Conservation (phyloP, 1,140 invertebrate species). For the Plectus sambesii region DNA sequence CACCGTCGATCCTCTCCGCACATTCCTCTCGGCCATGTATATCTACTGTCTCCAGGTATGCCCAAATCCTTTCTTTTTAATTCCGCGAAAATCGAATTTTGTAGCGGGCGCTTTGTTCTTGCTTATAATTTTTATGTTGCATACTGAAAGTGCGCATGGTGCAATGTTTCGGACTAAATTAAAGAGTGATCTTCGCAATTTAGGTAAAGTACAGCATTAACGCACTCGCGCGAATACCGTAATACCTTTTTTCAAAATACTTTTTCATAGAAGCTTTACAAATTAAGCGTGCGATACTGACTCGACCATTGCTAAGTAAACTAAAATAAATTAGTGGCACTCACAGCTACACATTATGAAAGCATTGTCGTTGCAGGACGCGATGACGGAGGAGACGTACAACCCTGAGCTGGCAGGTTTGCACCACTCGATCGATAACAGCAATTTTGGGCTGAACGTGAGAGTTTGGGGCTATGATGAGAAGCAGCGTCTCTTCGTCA, state of each 20-base stretch:
- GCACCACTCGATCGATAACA: slow-evolving; percentile 63
- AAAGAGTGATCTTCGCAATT: too few relatives aligned
- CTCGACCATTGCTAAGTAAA: too few relatives aligned
- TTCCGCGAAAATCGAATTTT: too few relatives aligned
- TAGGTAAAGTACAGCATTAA: too few relatives aligned
- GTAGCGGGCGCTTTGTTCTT: too few relatives aligned
- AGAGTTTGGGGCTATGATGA: slow-evolving; percentile 76
- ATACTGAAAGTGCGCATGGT: too few relatives aligned
- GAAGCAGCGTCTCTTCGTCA: slow-evolving; percentile 71
- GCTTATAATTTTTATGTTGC: too few relatives aligned
- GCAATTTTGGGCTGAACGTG: slow-evolving; percentile 71
- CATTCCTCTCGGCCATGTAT: slow-evolving; percentile 71
- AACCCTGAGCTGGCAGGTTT: slow-evolving; percentile 76
- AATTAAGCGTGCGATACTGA: too few relatives aligned
- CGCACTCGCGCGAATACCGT: too few relatives aligned
- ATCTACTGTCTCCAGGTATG: slow-evolving; percentile 48
- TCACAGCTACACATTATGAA: slow-evolving; percentile 66
- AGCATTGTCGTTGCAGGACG: slow-evolving; percentile 59
- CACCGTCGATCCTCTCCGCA: slow-evolving; percentile 70
- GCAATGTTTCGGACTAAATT: too few relatives aligned
- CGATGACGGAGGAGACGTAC: slow-evolving; percentile 81
- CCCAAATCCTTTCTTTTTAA: not conserved
- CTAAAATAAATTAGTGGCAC: slow-evolving; percentile 74
- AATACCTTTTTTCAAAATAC: too few relatives aligned
- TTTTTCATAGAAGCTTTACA: too few relatives aligned